Evolutionary conservation across 1,140 invertebrate species (phyloP).

Genomic region (Drosophila persimilis): DNA sequence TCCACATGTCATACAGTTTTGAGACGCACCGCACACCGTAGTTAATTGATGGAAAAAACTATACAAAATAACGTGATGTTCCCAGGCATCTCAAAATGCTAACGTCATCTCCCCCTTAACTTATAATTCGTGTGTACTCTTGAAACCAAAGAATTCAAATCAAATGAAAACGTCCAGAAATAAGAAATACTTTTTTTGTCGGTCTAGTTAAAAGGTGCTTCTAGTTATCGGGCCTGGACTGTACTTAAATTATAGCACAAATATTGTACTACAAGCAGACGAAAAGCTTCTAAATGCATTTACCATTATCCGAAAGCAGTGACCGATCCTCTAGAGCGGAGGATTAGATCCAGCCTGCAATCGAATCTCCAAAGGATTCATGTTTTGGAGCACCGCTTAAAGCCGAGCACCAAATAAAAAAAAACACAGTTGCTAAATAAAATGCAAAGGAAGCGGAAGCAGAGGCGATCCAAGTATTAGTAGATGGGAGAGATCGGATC

Average conservation of each 20-base stretch:
- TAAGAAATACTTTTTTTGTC: neutral
- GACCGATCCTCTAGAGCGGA: too few species aligned
- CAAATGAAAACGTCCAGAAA: constrained; percentile 51
- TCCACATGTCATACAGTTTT: too few species aligned
- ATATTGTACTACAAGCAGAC: neutral
- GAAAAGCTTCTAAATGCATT: constrained; percentile 31
- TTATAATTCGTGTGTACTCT: constrained; percentile 5
- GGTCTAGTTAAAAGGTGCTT: constrained; percentile 10
- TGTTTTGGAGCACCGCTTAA: too few species aligned
- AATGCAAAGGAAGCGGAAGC: too few species aligned
- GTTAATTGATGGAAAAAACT: constrained; percentile 5
- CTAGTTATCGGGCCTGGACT: constrained; percentile 13
- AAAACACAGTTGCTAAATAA: too few species aligned
- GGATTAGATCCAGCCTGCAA: too few species aligned
- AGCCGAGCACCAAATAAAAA: too few species aligned
- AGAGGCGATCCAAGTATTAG: too few species aligned
- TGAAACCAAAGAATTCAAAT: constrained; percentile 20
- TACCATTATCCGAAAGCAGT: constrained; percentile 4
- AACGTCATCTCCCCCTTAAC: neutral
- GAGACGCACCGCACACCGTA: too few species aligned
- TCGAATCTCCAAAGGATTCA: neutral
- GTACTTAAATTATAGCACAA: constrained; percentile 27
- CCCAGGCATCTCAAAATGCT: constrained; percentile 1
- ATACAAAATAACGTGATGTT: constrained; percentile 8
- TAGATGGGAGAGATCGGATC: neutral